These are phyloP conservation scores for Eospalax fontanierii DNA, from an alignment of 2,797 vertebrate genomes.

Conservation along the genomic window DNA sequence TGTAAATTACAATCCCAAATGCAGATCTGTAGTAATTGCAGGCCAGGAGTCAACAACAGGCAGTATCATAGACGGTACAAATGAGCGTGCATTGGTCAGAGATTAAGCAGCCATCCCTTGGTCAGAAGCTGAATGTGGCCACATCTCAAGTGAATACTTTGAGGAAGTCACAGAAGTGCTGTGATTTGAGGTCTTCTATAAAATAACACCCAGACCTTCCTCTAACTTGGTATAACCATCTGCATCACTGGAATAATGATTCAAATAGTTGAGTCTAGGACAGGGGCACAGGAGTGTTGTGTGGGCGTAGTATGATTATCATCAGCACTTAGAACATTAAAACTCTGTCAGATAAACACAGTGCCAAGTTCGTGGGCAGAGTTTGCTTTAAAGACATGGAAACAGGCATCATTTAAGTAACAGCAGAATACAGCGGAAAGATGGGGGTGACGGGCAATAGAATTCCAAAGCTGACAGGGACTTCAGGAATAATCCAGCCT, in stretches of 20 bases:
- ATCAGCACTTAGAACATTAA: background rate
- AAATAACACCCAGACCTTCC: background rate
- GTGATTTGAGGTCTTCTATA: background rate
- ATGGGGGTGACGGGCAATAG: background rate
- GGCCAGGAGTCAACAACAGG: fast-evolving
- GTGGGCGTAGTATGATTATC: too few species aligned
- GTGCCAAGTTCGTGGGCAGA: background rate
- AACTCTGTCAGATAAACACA: background rate
- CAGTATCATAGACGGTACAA: fast-evolving
- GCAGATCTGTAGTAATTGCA: background rate
- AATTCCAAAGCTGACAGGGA: background rate
- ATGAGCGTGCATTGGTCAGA: too few species aligned
- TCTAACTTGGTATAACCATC: too few species aligned
- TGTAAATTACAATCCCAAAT: background rate
- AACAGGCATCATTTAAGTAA: background rate
- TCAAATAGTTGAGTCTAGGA: background rate
- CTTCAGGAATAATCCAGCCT: background rate
- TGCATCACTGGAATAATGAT: background rate
- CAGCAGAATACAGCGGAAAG: background rate
- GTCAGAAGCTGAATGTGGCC: background rate
- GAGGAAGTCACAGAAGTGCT: background rate
- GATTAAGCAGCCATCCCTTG: too few species aligned
- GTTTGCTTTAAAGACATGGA: background rate
- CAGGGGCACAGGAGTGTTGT: fast-evolving
- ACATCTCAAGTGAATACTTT: background rate